phyloP scores from a whole-genome alignment of 2,113 vertebrate genomes.

The Syngnathus scovelli region DNA sequence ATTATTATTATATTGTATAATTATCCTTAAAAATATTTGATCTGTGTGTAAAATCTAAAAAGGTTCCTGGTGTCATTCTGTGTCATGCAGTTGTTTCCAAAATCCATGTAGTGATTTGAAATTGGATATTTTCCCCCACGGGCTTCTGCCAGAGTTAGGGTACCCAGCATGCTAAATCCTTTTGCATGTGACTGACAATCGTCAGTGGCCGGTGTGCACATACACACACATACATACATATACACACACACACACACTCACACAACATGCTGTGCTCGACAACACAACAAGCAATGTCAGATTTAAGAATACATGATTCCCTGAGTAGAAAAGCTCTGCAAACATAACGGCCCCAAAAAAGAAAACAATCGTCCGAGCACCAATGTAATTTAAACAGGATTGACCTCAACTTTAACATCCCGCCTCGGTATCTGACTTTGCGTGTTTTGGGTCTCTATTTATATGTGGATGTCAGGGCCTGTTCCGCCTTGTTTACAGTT shows the following conservation, averaged over 20 bases:
- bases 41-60: too few relatives aligned
- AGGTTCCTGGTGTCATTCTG: neutral
- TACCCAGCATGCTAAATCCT: neutral
- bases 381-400: conserved; percentile 55
- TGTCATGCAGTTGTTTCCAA: neutral
- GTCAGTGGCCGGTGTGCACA: neutral
- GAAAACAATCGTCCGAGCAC: conserved; percentile 23
- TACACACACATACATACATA: neutral
- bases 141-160: neutral
- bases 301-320: conserved; percentile 47
- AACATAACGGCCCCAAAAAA: conserved; percentile 48
- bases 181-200: neutral
- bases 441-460: conserved; percentile 55
- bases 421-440: conserved; percentile 46
- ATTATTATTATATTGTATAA: too few relatives aligned
- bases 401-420: conserved; percentile 62
- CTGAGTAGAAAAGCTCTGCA: conserved; percentile 40
- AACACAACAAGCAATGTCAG: conserved; percentile 37
- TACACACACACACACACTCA: conserved; percentile 10
- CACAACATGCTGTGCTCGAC: conserved; percentile 15
- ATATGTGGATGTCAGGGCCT: conserved; percentile 63
- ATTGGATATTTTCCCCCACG: neutral
- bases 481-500: conserved; percentile 71
- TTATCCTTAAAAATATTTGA: too few relatives aligned
- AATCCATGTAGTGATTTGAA: neutral